phyloP scores from a whole-genome alignment of 1,140 invertebrate genomes.

The Cherax destructor region DNA sequence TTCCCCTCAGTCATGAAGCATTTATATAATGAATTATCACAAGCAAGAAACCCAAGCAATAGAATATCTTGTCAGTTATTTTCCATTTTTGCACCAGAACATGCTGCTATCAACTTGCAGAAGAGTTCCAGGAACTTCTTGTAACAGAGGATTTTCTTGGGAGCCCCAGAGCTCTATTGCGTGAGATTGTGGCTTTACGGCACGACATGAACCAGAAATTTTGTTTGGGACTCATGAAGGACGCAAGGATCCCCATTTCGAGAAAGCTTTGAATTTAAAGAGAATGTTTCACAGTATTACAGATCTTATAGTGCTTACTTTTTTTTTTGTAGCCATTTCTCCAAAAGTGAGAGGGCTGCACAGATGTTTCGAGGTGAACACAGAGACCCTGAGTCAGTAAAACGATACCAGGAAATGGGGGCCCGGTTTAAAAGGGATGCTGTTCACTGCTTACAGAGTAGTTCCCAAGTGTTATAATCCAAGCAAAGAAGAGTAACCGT shows the following conservation, averaged over 20 bases:
- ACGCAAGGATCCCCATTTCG: slow-evolving; percentile 78
- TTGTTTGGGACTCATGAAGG: slow-evolving; percentile 82
- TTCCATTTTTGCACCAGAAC: slow-evolving; percentile 86
- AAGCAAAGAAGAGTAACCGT: slow-evolving; percentile 83
- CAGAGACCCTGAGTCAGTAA: slow-evolving; percentile 57
- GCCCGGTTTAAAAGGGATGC: slow-evolving; percentile 86
- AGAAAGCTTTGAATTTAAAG: slow-evolving; percentile 82
- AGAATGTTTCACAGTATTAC: slow-evolving; percentile 88
- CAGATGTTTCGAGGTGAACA: slow-evolving; percentile 66
- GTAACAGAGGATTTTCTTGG: slow-evolving; percentile 93
- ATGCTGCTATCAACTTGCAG: slow-evolving; percentile 85
- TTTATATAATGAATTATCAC: slow-evolving; percentile 95
- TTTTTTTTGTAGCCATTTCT: slow-evolving; percentile 87
- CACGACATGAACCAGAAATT: slow-evolving; percentile 86
- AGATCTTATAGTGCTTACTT: slow-evolving; percentile 90
- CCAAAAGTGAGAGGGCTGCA: slow-evolving; percentile 83
- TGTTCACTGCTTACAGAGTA: slow-evolving; percentile 88
- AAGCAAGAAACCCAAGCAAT: slow-evolving; percentile 93
- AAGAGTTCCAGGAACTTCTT: slow-evolving; percentile 88
- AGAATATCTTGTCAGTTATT: slow-evolving; percentile 89
- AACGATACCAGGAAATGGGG: slow-evolving; percentile 80
- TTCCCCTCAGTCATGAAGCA: slow-evolving; percentile 91
- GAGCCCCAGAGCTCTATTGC: slow-evolving; percentile 85
- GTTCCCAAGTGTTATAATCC: slow-evolving; percentile 86
- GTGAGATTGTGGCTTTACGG: slow-evolving; percentile 91